Base-by-base conservation (phyloP, 53 echinoderm and acorn worm species). In the Luidia sarsii region DNA sequence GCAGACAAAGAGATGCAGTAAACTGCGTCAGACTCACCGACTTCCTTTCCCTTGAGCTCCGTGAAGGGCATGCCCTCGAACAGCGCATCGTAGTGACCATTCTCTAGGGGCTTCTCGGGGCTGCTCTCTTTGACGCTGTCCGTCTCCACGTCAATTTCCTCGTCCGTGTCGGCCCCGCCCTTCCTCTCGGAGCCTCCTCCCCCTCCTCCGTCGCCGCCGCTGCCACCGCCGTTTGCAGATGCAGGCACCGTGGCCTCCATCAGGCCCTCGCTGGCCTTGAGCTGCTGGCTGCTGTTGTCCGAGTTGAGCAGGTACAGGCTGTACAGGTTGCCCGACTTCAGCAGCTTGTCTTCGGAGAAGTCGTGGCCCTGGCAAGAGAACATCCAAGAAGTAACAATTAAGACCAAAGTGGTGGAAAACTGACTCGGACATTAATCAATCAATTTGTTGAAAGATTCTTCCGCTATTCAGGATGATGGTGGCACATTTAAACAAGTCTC, bases 41-140 rank as follows among this genome's bases (percentile, higher is more conserved):
- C 86, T 90, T 95, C 95, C 65, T 90, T 92, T 32, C 85, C 87
- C 34, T 84, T 89, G n/a, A 95, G 80, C 48, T 95, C 95, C 75
- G 89, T 89, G 71, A 95, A 95, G 18, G 95, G 95, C 95, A 95
- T 95, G 18, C 95, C 95, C 61, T 95, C 95, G 85, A 92, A 95
- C 31, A 95, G 80, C 0, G 95, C 95, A 46, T 95, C 95, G 49
- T 84, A 82, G 33, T 80, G 80, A 33, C 83, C 83, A 23, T 83
- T 83, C 60, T 83, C 83, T 14, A 70, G 57, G 18, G 36, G 39
- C 68, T 70, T 57, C 35, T 82, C 68, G 25, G 82, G 49, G 18
- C 25, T 72, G 7, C 55, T 54, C 38, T 72, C 55, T 27, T 72
- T 72, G 38, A 72, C 72, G 38, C 57, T 57, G 50, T 88, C 81